Conservation (phyloP, 1,140 invertebrate genomes). For the Drosophila melanica region DNA sequence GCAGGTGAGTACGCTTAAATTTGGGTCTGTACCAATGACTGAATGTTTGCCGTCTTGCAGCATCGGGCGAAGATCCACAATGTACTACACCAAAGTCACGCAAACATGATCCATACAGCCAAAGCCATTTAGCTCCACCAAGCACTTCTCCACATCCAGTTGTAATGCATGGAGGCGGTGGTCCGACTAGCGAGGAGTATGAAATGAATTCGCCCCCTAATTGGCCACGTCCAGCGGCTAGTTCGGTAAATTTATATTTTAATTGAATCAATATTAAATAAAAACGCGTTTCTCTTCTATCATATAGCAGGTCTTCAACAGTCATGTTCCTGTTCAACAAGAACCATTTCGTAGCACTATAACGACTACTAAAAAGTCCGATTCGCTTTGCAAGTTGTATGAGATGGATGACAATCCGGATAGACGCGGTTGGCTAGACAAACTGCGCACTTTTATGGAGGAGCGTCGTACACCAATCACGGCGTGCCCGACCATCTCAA, state of each 20-base stretch:
- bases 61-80: conserved; percentile 93
- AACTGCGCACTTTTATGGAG: conserved; percentile 96
- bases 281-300: neutral
- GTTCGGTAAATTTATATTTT: conserved; percentile 88
- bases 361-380: conserved; percentile 89
- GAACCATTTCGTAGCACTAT: conserved; percentile 91
- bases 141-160: conserved; percentile 89
- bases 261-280: neutral
- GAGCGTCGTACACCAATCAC: conserved; percentile 96
- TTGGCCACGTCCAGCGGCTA: conserved; percentile 94
- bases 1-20: conserved; percentile 87
- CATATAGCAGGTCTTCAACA: conserved; percentile 92
- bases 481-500: conserved; percentile 98
- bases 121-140: conserved; percentile 90
- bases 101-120: conserved; percentile 87
- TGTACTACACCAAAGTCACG: conserved; percentile 90
- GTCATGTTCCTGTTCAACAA: conserved; percentile 91
- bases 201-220: conserved; percentile 93
- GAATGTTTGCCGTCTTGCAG: conserved; percentile 84
- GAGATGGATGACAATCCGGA: conserved; percentile 98
- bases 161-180: conserved; percentile 85
- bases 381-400: conserved; percentile 96
- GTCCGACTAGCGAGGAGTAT: conserved; percentile 95
- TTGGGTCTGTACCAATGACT: neutral
- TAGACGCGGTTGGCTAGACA: conserved; percentile 94